Conservation (phyloP, 1,140 invertebrate species). For the Zaprionus ornatus region DNA sequence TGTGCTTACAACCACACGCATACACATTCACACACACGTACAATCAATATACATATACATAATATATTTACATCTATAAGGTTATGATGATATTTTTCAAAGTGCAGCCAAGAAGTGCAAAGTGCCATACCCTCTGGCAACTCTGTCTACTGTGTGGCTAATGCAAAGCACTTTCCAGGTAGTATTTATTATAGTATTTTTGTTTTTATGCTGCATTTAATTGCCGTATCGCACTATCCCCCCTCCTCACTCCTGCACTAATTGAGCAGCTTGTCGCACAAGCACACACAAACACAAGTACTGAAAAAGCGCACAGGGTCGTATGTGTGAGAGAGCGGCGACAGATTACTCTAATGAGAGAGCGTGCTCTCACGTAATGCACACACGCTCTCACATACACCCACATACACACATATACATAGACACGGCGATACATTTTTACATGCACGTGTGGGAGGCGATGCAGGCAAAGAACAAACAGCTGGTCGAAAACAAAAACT, state of each 20-base stretch:
- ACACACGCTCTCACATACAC: not conserved
- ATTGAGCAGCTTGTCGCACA: not conserved
- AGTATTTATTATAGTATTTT: not conserved
- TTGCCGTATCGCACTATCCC: conserved; percentile 24
- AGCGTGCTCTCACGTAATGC: conserved; percentile 12
- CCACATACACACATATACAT: not conserved
- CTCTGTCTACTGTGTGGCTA: not conserved
- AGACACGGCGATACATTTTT: not conserved
- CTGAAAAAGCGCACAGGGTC: not conserved
- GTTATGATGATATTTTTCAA: not conserved
- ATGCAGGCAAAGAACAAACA: conserved; percentile 14
- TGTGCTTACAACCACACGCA: conserved; percentile 9
- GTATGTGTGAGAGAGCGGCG: conserved; percentile 3
- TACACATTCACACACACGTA: not conserved
- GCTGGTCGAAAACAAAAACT: conserved; percentile 33
- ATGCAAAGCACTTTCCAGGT: not conserved
- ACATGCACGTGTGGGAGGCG: conserved; percentile 17
- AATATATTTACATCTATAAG: too few species aligned
- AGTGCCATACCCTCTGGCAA: not conserved
- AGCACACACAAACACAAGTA: not conserved
- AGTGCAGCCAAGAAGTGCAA: conserved; percentile 1
- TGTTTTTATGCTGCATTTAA: not conserved
- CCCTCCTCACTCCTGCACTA: not conserved
- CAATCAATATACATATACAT: too few species aligned
- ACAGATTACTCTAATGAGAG: conserved; percentile 3